Percentiles rank a stretch among this genome's conserved stretches.
phyloP scores from a whole-genome alignment of 2,113 vertebrate genomes.

The Poeciliopsis turrubarensis region DNA sequence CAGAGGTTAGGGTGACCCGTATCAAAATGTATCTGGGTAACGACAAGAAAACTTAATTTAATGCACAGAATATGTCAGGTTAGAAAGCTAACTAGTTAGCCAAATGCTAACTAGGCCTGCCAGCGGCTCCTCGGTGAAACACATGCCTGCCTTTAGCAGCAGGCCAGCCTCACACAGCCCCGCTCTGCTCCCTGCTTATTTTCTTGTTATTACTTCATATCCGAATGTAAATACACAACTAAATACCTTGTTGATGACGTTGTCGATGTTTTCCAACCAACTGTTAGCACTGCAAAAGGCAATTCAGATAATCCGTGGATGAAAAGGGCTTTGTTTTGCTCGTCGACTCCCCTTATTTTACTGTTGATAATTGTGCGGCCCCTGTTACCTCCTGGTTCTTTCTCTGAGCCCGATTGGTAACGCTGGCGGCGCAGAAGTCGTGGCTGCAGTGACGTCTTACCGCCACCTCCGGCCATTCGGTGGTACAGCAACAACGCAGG shows the following conservation, averaged over 20 bases:
- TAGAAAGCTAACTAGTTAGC: slow-evolving; percentile 35
- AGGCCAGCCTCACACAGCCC: slow-evolving; percentile 18
- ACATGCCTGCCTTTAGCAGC: slow-evolving; percentile 17
- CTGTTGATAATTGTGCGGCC: slow-evolving; percentile 47
- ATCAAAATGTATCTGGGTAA: not conserved
- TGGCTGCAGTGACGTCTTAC: slow-evolving; percentile 28
- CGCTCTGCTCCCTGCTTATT: not conserved
- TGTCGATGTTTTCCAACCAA: slow-evolving; percentile 26
- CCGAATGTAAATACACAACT: not conserved
- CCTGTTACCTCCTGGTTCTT: slow-evolving; percentile 59
- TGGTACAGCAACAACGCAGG: slow-evolving; percentile 30
- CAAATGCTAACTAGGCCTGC: slow-evolving; percentile 49
- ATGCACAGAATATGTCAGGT: not conserved
- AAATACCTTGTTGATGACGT: slow-evolving; percentile 63
- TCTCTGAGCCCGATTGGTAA: slow-evolving; percentile 32
- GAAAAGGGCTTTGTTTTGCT: slow-evolving; percentile 55
- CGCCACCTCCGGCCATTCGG: slow-evolving; percentile 38
- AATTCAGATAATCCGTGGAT: slow-evolving; percentile 36
- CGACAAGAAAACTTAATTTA: rapidly evolving
- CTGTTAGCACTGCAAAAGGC: slow-evolving; percentile 27
- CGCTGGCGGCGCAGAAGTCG: slow-evolving; percentile 23
- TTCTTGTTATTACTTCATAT: slow-evolving; percentile 7
- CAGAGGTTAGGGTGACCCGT: not conserved
- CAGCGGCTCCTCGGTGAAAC: slow-evolving; percentile 9
- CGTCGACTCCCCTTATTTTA: slow-evolving; percentile 57